A percentile compares a stretch with the other conserved stretches of the same genome.
phyloP scores from a whole-genome alignment of 2,888 invertebrate genomes.

The Heliconius ismenius region DNA sequence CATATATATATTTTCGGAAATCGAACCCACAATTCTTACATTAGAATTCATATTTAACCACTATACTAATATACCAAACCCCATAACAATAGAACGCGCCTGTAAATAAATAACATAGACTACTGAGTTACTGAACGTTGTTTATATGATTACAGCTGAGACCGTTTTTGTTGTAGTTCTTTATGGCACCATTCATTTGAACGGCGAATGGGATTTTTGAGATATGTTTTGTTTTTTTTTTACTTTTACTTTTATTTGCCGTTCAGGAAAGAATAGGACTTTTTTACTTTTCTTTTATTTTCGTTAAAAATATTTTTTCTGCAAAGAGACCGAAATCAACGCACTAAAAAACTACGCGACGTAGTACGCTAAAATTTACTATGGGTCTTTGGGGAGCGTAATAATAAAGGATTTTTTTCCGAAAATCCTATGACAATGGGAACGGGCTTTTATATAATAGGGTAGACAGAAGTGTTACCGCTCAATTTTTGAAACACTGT shows the following conservation, averaged over 20 bases:
- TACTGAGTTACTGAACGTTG: slow-evolving; percentile 3
- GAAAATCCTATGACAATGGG: too few relatives aligned
- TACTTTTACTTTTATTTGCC: background rate
- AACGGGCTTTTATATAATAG: too few relatives aligned
- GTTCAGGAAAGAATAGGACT: background rate
- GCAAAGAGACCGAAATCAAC: too few relatives aligned
- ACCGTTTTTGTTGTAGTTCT: slow-evolving; percentile 12
- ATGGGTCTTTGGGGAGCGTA: too few relatives aligned
- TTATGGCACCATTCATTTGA: slow-evolving; percentile 15
- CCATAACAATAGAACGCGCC: background rate
- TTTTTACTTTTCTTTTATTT: background rate
- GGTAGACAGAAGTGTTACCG: too few relatives aligned
- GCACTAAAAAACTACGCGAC: background rate
- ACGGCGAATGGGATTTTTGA: slow-evolving; percentile 8
- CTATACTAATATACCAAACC: background rate
- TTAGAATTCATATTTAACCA: background rate
- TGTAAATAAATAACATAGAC: slow-evolving; percentile 9
- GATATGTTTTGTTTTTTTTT: background rate
- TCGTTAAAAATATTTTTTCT: too few relatives aligned
- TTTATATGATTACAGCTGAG: slow-evolving; percentile 18
- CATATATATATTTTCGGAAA: background rate
- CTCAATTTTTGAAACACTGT: too few relatives aligned
- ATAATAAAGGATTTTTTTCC: too few relatives aligned
- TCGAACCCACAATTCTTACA: background rate
- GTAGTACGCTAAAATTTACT: too few relatives aligned